phyloP scores from a whole-genome alignment of 2,888 invertebrate genomes.

The Nineta flava region DNA sequence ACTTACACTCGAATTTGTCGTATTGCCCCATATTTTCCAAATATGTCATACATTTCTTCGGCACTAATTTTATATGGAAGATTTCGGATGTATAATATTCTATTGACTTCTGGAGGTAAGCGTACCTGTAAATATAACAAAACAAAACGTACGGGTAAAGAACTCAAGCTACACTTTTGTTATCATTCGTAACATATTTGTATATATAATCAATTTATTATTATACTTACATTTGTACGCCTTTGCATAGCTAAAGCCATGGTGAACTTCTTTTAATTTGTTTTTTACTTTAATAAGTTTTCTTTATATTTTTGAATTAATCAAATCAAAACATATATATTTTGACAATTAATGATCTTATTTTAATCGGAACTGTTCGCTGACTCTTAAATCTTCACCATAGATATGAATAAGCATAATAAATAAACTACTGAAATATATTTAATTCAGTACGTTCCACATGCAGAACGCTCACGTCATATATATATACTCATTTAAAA shows the following conservation, averaged over 20 bases:
- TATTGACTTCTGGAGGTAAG: constrained; percentile 95
- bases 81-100: constrained; percentile 91
- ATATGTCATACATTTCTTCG: constrained; percentile 99
- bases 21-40: constrained; percentile 99
- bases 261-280: not conserved
- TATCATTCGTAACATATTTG: constrained; percentile 8
- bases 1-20: constrained; percentile 95
- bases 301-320: not conserved
- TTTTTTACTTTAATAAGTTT: not conserved
- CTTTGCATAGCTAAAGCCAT: constrained; percentile 62
- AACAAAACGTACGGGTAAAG: constrained; percentile 10
- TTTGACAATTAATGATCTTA: no score
- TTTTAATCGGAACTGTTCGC: no score
- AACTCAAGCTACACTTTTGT: no score
- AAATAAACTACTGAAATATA: no score
- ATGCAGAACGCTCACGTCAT: no score
- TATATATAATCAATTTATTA: constrained; percentile 4
- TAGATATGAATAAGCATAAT: no score
- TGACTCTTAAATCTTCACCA: no score
- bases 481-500: no score
- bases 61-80: constrained; percentile 98
- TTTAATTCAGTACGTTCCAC: no score
- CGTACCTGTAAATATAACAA: constrained; percentile 55
- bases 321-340: no score
- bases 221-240: constrained; percentile 50